phyloP scores from a whole-genome alignment of 2,888 invertebrate species.

The Chirona hameri region DNA sequence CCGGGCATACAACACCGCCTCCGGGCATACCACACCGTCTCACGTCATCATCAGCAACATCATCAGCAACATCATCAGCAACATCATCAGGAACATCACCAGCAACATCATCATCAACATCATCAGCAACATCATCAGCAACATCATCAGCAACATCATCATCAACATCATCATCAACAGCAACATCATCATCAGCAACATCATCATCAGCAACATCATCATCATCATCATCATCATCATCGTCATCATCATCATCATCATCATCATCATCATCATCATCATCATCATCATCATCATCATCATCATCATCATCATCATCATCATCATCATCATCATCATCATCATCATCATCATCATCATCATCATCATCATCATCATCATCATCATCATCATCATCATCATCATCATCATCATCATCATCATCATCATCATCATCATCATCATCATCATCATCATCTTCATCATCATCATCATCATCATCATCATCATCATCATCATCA shows the following conservation, averaged over 20 bases:
- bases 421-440: constrained; percentile 9
- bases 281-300: constrained; percentile 22
- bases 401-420: not conserved
- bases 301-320: constrained; percentile 22
- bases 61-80: no score
- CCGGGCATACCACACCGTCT: no score
- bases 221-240: constrained; percentile 22
- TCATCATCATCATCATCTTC: constrained; percentile 10
- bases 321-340: constrained; percentile 22
- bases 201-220: no score
- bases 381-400: constrained; percentile 13
- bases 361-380: constrained; percentile 22
- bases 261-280: constrained; percentile 22
- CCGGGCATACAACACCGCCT: no score
- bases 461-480: constrained; percentile 6
- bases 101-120: no score
- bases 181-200: no score
- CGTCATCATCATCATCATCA: constrained; percentile 22
- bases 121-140: no score
- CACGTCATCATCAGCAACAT: no score
- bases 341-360: constrained; percentile 22
- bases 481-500: constrained; percentile 26
- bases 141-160: no score
- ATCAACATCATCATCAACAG: no score
- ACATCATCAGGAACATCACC: no score